phyloP scores from a whole-genome alignment of 2,888 invertebrate genomes.

The Drosophila bunnanda region DNA sequence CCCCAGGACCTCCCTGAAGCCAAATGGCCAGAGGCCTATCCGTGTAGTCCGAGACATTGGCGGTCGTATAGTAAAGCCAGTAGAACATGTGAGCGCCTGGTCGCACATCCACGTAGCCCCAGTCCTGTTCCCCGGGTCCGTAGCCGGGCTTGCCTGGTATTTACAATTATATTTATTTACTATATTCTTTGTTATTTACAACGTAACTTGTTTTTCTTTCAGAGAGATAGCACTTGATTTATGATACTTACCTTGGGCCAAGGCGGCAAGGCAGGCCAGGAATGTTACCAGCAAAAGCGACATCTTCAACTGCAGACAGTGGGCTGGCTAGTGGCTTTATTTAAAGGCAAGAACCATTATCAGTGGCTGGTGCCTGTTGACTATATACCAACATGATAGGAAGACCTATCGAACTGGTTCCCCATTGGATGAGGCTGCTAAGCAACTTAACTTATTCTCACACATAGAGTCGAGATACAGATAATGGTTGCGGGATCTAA shows the following conservation, averaged over 20 bases:
- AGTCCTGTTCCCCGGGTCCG: conserved; percentile 89
- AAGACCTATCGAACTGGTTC: conserved; percentile 14
- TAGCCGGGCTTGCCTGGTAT: conserved; percentile 85
- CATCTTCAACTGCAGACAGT: conserved; percentile 31
- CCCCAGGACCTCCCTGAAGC: conserved; percentile 95
- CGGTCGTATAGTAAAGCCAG: conserved; percentile 93
- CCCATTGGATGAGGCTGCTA: not conserved
- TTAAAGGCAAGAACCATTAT: conserved; percentile 48
- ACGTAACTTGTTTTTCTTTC: not conserved
- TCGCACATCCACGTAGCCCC: conserved; percentile 90
- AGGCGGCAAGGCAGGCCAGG: conserved; percentile 41
- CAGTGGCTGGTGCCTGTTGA: not conserved
- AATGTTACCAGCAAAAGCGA: conserved; percentile 34
- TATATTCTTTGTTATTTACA: not conserved
- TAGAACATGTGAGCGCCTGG: conserved; percentile 93
- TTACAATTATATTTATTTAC: not conserved
- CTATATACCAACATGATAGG: conserved; percentile 16
- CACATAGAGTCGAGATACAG: not conserved
- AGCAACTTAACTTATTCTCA: not conserved
- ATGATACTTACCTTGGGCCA: conserved; percentile 42
- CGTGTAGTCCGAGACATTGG: conserved; percentile 86
- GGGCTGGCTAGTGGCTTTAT: not conserved
- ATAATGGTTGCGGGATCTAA: no score
- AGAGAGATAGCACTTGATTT: conserved; percentile 9
- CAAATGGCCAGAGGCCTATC: conserved; percentile 92